Conservation (phyloP, 2,888 invertebrate genomes). For the Coecobrya sp. region DNA sequence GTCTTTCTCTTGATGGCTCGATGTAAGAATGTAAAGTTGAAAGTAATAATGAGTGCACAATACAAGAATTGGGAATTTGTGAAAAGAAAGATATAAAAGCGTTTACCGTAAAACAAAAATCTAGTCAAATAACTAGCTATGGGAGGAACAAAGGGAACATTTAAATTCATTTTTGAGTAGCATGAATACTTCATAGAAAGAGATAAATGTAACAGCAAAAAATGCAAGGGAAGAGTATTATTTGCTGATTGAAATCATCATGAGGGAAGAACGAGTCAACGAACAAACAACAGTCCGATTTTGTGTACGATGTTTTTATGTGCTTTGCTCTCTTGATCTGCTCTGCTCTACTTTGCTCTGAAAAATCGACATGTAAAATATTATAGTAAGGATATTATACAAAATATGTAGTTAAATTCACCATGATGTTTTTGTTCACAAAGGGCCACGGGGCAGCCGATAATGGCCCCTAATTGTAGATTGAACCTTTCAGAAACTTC, state of each 20-base stretch:
- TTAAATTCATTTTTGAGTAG: slow-evolving; percentile 9
- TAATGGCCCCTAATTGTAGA: slow-evolving; percentile 83
- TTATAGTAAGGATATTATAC: neutral
- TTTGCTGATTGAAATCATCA: neutral
- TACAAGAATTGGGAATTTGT: neutral
- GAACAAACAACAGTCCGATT: neutral
- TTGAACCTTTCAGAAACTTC: slow-evolving; percentile 78
- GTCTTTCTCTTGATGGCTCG: slow-evolving; percentile 68
- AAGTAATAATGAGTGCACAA: neutral
- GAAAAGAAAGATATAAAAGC: neutral
- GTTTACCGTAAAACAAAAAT: neutral
- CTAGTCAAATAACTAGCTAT: neutral
- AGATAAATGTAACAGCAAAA: neutral
- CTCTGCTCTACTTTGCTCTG: neutral
- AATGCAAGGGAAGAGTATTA: neutral
- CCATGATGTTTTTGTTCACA: slow-evolving; percentile 57
- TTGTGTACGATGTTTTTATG: neutral
- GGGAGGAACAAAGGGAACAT: neutral
- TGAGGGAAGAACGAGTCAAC: neutral
- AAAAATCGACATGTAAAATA: neutral
- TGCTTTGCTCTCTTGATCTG: neutral
- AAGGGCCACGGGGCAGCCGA: slow-evolving; percentile 78
- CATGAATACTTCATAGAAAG: neutral
- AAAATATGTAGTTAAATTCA: neutral
- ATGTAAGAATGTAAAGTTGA: neutral